Conservation (phyloP, 2,888 invertebrate genomes). For the Drosophila birchii region DNA sequence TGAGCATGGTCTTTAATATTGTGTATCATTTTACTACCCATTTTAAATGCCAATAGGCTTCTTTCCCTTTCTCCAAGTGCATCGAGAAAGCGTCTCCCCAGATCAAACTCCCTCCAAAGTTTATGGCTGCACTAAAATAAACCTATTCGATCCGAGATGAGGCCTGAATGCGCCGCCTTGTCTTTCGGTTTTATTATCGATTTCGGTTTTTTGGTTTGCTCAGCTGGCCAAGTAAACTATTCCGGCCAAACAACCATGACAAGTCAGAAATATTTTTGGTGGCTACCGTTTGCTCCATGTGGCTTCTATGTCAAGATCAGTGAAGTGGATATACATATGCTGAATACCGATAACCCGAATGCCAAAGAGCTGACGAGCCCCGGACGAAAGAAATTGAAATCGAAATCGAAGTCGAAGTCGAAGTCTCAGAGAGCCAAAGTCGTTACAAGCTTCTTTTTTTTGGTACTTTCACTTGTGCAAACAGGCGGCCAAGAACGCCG, state of each 20-base stretch:
- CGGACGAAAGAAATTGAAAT: constrained; percentile 24
- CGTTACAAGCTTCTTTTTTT: constrained; percentile 60
- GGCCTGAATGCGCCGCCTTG: constrained; percentile 31
- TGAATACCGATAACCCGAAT: constrained; percentile 2
- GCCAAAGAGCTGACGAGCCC: constrained; percentile 2
- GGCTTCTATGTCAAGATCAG: constrained; percentile 74
- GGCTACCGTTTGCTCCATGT: constrained; percentile 38
- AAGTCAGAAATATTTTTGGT: constrained; percentile 5
- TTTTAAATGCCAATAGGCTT: background rate
- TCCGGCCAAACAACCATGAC: constrained; percentile 21
- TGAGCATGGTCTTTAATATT: background rate
- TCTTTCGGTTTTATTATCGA: constrained; percentile 24
- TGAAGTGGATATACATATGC: constrained; percentile 21
- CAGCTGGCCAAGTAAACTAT: constrained; percentile 29
- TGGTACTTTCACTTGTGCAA: constrained; percentile 76
- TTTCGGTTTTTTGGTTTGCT: constrained; percentile 30
- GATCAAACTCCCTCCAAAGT: constrained; percentile 13
- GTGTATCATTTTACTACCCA: too few species aligned
- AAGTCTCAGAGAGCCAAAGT: constrained; percentile 20
- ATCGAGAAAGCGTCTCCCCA: constrained; percentile 35
- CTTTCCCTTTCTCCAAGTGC: constrained; percentile 13
- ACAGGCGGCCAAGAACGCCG: constrained; percentile 55
- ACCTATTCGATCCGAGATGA: constrained; percentile 20
- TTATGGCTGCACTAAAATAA: constrained; percentile 43
- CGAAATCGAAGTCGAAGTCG: background rate